phyloP scores from a whole-genome alignment of 2,113 vertebrate genomes.

The Montifringilla adamsi region DNA sequence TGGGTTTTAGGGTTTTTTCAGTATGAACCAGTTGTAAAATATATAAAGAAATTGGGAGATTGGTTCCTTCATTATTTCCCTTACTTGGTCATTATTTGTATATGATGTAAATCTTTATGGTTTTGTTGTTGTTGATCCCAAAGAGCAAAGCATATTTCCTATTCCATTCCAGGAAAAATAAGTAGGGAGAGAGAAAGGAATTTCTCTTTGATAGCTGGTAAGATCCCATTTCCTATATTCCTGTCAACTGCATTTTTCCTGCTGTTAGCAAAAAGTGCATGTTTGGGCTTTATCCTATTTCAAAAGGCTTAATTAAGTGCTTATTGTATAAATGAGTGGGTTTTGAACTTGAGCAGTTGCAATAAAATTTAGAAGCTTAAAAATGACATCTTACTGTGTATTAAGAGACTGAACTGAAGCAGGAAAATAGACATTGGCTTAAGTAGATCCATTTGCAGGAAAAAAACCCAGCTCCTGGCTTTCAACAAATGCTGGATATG shows the following conservation, averaged over 20 bases:
- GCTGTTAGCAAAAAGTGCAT: background rate
- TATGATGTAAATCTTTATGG: background rate
- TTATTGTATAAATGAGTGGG: background rate
- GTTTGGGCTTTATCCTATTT: background rate
- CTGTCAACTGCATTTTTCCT: background rate
- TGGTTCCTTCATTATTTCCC: background rate
- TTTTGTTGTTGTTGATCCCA: background rate
- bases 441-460: background rate
- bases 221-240: conserved; percentile 1
- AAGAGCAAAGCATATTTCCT: background rate
- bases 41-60: background rate
- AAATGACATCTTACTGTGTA: background rate
- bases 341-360: background rate
- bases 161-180: background rate
- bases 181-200: background rate
- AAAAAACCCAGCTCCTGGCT: background rate
- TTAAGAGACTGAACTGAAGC: background rate
- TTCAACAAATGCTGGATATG: background rate
- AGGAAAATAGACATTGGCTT: background rate
- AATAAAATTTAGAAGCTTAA: conserved; percentile 1
- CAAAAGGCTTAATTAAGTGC: conserved; percentile 1
- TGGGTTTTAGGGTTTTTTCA: background rate
- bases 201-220: background rate
- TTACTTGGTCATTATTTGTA: background rate
- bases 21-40: background rate